A percentile compares a stretch with the other conserved stretches of the same genome.
These are phyloP conservation scores for Phoenoteleia sp. DNA, from an alignment of 2,888 invertebrate species.

Conservation along the genomic window DNA sequence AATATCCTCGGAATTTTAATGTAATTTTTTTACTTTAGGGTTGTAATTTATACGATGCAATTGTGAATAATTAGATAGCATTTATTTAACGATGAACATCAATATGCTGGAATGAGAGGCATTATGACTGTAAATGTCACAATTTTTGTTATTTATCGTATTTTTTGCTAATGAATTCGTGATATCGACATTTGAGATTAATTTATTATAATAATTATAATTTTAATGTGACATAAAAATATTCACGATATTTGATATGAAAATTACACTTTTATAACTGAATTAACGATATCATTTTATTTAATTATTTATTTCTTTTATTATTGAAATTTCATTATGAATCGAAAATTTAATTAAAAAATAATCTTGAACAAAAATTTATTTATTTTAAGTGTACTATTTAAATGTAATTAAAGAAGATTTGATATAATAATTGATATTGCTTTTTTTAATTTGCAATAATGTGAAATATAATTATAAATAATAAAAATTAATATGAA, in stretches of 20 bases:
- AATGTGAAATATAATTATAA: too few species aligned
- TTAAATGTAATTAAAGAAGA: too few species aligned
- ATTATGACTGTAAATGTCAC: slow-evolving; percentile 54
- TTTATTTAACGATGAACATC: slow-evolving; percentile 23
- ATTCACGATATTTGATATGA: too few species aligned
- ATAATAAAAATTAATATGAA: too few species aligned
- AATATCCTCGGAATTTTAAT: too few species aligned
- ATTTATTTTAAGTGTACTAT: too few species aligned
- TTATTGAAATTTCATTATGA: too few species aligned
- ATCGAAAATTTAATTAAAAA: too few species aligned
- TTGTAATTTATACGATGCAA: slow-evolving; percentile 2
- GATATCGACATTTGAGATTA: slow-evolving; percentile 28
- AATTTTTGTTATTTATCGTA: slow-evolving; percentile 46
- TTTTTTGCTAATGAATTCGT: slow-evolving; percentile 30
- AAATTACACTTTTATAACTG: too few species aligned
- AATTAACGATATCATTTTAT: not conserved
- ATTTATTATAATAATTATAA: slow-evolving; percentile 42
- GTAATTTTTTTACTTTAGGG: not conserved
- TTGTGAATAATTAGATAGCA: slow-evolving; percentile 39
- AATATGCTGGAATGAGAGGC: slow-evolving; percentile 32
- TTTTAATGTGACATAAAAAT: not conserved
- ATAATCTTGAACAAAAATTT: too few species aligned
- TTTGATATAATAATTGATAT: too few species aligned
- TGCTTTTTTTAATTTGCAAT: too few species aligned
- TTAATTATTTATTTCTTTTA: not conserved